Evolutionary conservation across 2,113 vertebrate genomes (phyloP), one percentile per base, ranked within the genome.

Genomic region (Neodontobutis hainanensis): DNA sequence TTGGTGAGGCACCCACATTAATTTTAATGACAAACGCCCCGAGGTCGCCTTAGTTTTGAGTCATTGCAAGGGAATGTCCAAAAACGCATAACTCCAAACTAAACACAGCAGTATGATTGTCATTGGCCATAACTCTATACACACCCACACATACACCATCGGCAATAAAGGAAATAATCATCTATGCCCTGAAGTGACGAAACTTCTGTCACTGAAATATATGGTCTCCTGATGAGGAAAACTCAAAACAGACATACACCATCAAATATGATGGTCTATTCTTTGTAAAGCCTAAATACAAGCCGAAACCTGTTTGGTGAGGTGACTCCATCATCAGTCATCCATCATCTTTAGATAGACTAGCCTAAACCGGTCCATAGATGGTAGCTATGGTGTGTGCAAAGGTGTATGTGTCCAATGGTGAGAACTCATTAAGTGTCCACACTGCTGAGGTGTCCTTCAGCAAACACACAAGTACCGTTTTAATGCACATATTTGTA

Each of bases 201-300:
- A 90, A 86, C 84, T 65, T 75, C 77, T 88, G 83, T 86, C 76
- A 83, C 59, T 58, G 64, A 88, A 90, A 91, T 89, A 85, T 89
- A 89, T 83, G 69, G 49, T 81, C 70, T 77, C 51, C 52, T 80
- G 53, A 61, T 83, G 70, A 85, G 78, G 76, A 80, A 88, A 85
- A 73, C 61, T 68, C 14, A n/a, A 50, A 63, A 53, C 53, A 55
- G 47, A 49, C 70, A 63, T 58, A 55, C 62, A 56, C 6, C 0
- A 35, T 58, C 66, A 27, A 63, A 60, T 70, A 53, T 84, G 61
- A 57, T 72, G 49, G 51, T 58, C 38, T 75, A 68, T 70, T 78
- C 71, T 73, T 71, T 52, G 5, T 53, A 84, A 81, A 78, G 63
- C 32, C 43, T 49, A 64, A 73, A 87, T 72, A 69, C 90, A 91